Conservation (phyloP, 2,888 invertebrate genomes). For the Andrena bucephala region DNA sequence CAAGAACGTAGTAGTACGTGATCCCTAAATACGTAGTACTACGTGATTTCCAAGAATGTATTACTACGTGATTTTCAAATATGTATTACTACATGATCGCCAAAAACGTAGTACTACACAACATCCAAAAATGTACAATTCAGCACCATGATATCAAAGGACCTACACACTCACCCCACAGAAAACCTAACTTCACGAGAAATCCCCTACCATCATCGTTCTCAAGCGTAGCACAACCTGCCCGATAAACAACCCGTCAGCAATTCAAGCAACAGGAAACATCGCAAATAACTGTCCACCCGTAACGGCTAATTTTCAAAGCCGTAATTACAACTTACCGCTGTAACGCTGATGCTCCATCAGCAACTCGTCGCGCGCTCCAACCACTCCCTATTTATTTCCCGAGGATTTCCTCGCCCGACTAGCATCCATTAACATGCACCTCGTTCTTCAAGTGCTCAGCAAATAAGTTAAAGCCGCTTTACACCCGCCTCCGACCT, state of each 20-base stretch:
- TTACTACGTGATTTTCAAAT: too few species aligned
- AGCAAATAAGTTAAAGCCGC: conserved; percentile 57
- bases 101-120: too few species aligned
- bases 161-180: too few species aligned
- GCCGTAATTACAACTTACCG: neutral
- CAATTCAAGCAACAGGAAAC: neutral
- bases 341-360: neutral
- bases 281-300: neutral
- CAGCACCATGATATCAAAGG: too few species aligned
- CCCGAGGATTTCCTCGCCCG: neutral
- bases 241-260: neutral
- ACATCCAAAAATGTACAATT: too few species aligned
- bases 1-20: too few species aligned
- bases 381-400: conserved; percentile 18
- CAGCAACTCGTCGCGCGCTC: neutral
- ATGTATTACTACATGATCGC: too few species aligned
- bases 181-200: too few species aligned
- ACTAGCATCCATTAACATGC: conserved; percentile 41
- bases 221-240: too few species aligned
- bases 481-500: conserved; percentile 17
- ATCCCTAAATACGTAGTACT: too few species aligned
- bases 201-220: too few species aligned
- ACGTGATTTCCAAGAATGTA: too few species aligned
- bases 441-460: conserved; percentile 32
- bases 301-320: neutral